Evolutionary conservation across 2,888 invertebrate species (phyloP), one percentile per base, ranked within the genome.

Genomic region (Ptilodon capucinus): DNA sequence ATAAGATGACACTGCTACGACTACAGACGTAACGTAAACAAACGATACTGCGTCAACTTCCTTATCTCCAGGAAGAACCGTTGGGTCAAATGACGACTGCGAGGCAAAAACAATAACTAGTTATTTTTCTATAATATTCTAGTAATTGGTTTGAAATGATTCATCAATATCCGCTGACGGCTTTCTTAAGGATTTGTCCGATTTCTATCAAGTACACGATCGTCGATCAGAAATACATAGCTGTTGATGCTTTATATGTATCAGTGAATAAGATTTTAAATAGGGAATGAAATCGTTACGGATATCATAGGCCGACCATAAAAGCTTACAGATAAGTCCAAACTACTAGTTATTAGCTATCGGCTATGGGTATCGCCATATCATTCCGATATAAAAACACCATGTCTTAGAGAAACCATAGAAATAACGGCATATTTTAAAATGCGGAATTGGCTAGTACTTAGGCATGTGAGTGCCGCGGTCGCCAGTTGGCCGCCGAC

Each of bases 361-460:
- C 64, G 68, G 54, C 58, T 68, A 60, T 66, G 57, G 54, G 50
- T 47, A 48, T 36, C 44, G 46, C 50, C 55, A 45, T 44, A 68
- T 69, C 60, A 67, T 69, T 60, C 70, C 67, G n/a, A n/a, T 65
- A 68, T 71, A 72, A 68, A 62, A 44, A 48, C 53, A 43, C 54
- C 51, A 63, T 73, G 74, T 71, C 73, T 80, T 79, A 73, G 74
- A 74, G 68, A 64, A 75, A 70, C 68, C 77, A 77, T 82, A 78
- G 81, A 74, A 79, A 79, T 86, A 87, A 86, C 84, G 83, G 84
- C 81, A 84, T 86, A 83, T 81, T 81, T 84, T 83, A 84, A 84
- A 86, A 89, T 82, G 86, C 88, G 89, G 89, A 88, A 89, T 89
- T 86, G 86, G 85, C 82, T 81, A 81, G 83, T 79, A 77, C 74